These are phyloP conservation scores for Sigmodon hispidus DNA, from an alignment of 2,113 vertebrate genomes.

Conservation along the genomic window DNA sequence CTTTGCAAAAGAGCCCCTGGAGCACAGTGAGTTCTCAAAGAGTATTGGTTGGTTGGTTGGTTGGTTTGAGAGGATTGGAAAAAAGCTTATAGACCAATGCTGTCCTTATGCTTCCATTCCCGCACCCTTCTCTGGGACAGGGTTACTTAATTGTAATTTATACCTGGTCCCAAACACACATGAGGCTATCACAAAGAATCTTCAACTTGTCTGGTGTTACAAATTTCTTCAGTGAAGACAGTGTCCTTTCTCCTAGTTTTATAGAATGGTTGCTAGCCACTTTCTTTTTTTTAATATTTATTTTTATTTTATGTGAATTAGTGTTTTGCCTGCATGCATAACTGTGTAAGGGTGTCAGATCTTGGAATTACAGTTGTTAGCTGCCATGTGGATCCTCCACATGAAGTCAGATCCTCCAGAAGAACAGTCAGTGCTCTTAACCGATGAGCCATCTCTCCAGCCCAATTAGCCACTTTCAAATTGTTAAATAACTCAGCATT, in stretches of 20 bases:
- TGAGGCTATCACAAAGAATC: background rate
- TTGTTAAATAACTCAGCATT: background rate
- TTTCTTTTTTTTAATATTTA: too few species aligned
- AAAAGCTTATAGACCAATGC: background rate
- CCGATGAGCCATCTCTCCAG: too few species aligned
- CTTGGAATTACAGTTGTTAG: too few species aligned
- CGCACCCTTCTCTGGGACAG: background rate
- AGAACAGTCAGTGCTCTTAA: too few species aligned
- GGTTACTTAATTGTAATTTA: background rate
- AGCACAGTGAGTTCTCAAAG: background rate
- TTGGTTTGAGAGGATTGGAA: background rate
- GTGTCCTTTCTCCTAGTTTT: background rate
- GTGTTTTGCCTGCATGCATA: too few species aligned
- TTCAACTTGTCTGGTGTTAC: background rate
- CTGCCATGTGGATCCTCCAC: too few species aligned
- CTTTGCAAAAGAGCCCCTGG: background rate
- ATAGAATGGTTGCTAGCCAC: background rate
- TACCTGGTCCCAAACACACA: background rate
- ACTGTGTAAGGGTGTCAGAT: too few species aligned
- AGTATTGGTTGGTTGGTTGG: background rate
- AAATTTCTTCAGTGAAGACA: background rate
- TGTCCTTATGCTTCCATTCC: background rate
- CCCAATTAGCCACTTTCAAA: constrained; percentile 10
- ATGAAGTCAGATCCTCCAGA: too few species aligned
- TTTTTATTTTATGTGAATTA: too few species aligned